Conservation (phyloP, 1,140 invertebrate species). For the Drosophila rufa region DNA sequence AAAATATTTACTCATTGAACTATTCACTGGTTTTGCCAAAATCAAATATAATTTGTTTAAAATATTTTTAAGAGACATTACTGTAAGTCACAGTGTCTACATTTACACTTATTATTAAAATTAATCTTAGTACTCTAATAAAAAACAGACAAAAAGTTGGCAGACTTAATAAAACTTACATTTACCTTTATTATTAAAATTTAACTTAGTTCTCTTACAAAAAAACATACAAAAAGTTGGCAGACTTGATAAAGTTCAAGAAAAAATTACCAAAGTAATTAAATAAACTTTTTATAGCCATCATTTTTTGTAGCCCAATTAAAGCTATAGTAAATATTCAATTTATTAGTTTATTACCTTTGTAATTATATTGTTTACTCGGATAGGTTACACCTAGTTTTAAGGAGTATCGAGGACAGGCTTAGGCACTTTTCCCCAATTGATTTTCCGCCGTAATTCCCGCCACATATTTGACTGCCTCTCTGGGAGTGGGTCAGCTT, state of each 20-base stretch:
- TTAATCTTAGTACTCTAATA: not conserved
- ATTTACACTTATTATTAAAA: not conserved
- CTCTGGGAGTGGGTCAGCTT: not conserved
- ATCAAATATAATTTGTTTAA: not conserved
- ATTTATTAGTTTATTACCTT: too few species aligned
- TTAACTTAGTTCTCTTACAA: not conserved
- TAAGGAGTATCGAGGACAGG: not conserved
- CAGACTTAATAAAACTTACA: too few species aligned
- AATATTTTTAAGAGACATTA: not conserved
- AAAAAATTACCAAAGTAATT: too few species aligned
- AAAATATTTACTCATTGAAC: too few species aligned
- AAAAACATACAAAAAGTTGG: not conserved
- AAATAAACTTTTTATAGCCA: too few species aligned
- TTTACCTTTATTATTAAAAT: not conserved
- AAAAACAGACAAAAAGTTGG: not conserved
- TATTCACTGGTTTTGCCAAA: not conserved
- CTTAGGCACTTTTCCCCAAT: not conserved
- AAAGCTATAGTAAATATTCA: not conserved
- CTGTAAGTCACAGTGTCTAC: too few species aligned
- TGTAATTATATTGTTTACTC: not conserved
- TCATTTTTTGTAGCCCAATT: not conserved
- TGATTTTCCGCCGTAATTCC: constrained; percentile 1
- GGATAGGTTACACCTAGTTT: too few species aligned
- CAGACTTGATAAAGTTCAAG: too few species aligned
- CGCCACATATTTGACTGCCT: not conserved